Evolutionary conservation across 2,888 invertebrate species (phyloP).

Genomic region (Glaucopsyche alexis): DNA sequence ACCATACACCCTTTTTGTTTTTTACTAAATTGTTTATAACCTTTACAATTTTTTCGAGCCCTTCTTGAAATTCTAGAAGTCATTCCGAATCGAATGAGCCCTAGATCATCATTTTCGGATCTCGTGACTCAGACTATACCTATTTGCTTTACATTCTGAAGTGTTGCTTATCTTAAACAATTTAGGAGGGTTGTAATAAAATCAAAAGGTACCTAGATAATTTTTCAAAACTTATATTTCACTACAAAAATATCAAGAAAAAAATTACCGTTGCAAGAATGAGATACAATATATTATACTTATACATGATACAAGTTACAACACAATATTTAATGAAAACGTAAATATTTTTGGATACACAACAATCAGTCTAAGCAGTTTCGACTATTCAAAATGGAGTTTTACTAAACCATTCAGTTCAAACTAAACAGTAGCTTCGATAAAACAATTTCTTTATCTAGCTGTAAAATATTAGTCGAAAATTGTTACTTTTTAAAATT

Average conservation of each 20-base stretch:
- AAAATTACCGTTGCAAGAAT: conserved; percentile 34
- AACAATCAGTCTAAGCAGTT: conserved; percentile 30
- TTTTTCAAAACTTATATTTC: conserved; percentile 36
- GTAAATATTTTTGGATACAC: conserved; percentile 19
- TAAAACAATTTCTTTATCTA: background rate
- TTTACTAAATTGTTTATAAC: too few species aligned
- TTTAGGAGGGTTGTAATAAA: background rate
- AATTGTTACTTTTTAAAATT: conserved; percentile 35
- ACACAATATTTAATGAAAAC: conserved; percentile 29
- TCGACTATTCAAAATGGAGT: conserved; percentile 34
- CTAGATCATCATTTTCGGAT: too few species aligned
- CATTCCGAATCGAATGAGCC: too few species aligned
- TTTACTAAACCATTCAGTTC: conserved; percentile 10
- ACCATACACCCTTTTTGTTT: too few species aligned
- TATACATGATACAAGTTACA: conserved; percentile 30
- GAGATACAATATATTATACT: conserved; percentile 29
- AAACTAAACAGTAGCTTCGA: too few species aligned
- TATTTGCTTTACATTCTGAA: too few species aligned
- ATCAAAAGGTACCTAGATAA: background rate
- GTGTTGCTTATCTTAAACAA: too few species aligned
- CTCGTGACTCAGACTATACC: too few species aligned
- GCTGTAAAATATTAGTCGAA: conserved; percentile 35
- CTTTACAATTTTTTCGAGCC: too few species aligned
- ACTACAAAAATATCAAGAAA: conserved; percentile 40
- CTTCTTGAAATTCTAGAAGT: too few species aligned